Evolutionary conservation across 2,113 vertebrate species (phyloP), one percentile per base, ranked within the genome.

Genomic region (Pachyramphus minor): DNA sequence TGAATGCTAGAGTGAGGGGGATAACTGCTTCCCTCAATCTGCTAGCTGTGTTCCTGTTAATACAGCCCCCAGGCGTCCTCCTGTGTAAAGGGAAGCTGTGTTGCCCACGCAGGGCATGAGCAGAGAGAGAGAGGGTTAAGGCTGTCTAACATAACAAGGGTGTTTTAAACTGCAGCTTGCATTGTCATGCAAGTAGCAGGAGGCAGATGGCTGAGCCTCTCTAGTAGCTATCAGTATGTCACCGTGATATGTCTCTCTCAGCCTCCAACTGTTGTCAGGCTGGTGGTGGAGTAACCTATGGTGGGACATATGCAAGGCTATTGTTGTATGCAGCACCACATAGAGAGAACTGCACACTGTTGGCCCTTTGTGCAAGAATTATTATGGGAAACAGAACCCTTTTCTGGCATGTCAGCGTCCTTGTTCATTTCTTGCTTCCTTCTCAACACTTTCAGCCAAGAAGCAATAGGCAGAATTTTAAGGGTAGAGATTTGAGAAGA

Each of bases 161-260:
- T 66, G 37, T 89, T 84, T 94, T 60, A 79, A 89, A 72, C 58
- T 67, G 49, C 76, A 87, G 77, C 69, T 87, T 92, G 66, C 60
- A 59, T 86, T 89, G 63, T 75, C 33, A 6, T 69, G 49, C 19
- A 41, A 77, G 68, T 63, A 89, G 64, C 7, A 3, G 66, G 53
- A 95, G 94, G 81, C 89, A 96, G 95, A 85, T 95, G 91, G 93
- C 25, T 60, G 81, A 94, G 66, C 30, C 77, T 84, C 76, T 92
- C 56, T 82, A 39, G 52, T 33, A 95, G 84, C 39, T 66, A 64
- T 95, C 87, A 89, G 71, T 79, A 22, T 91, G 93, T 62, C 93
- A 66, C 53, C 2, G 0, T 80, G 69, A 41, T 79, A 25, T 84
- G 77, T 78, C 77, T 95, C 75, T 86, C 83, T 72, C 93, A 95